Percentiles rank a stretch among this genome's conserved stretches.
Evolutionary conservation across 1,140 invertebrate species (phyloP).

Genomic region (Delia radicum): DNA sequence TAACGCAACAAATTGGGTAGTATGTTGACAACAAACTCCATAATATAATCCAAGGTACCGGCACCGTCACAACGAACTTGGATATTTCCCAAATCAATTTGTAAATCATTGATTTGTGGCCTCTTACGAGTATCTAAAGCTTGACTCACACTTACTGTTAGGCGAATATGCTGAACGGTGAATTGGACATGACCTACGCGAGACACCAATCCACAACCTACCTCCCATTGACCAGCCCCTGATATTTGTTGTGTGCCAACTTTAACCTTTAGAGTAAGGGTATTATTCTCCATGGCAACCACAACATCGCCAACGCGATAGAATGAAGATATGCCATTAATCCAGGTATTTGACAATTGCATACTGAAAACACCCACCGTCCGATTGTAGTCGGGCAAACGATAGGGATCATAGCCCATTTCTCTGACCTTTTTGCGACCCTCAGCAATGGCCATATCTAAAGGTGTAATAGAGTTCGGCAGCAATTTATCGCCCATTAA

Average conservation of each 20-base stretch:
- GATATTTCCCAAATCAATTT: slow-evolving; percentile 80
- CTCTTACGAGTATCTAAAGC: slow-evolving; percentile 73
- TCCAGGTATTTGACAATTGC: slow-evolving; percentile 70
- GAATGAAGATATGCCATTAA: slow-evolving; percentile 76
- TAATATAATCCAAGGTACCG: slow-evolving; percentile 76
- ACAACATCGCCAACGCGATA: slow-evolving; percentile 78
- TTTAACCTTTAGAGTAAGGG: slow-evolving; percentile 61
- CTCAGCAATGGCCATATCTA: slow-evolving; percentile 78
- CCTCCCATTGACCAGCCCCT: slow-evolving; percentile 76
- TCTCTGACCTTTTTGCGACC: slow-evolving; percentile 69
- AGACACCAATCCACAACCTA: slow-evolving; percentile 68
- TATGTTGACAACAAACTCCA: slow-evolving; percentile 76
- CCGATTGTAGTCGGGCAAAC: slow-evolving; percentile 69
- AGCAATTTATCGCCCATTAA: slow-evolving; percentile 69
- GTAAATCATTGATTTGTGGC: slow-evolving; percentile 69
- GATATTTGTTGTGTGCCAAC: slow-evolving; percentile 76
- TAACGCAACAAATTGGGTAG: slow-evolving; percentile 79
- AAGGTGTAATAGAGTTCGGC: slow-evolving; percentile 81
- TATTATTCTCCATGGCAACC: slow-evolving; percentile 71
- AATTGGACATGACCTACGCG: slow-evolving; percentile 72
- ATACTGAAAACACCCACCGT: slow-evolving; percentile 68
- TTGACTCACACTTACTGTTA: slow-evolving; percentile 67
- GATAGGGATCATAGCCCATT: slow-evolving; percentile 73
- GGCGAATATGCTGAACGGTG: slow-evolving; percentile 73
- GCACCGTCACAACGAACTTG: slow-evolving; percentile 74